Evolutionary conservation across 1,140 invertebrate genomes (phyloP), one percentile per base, ranked within the genome.

Genomic region (Uloborus diversus): DNA sequence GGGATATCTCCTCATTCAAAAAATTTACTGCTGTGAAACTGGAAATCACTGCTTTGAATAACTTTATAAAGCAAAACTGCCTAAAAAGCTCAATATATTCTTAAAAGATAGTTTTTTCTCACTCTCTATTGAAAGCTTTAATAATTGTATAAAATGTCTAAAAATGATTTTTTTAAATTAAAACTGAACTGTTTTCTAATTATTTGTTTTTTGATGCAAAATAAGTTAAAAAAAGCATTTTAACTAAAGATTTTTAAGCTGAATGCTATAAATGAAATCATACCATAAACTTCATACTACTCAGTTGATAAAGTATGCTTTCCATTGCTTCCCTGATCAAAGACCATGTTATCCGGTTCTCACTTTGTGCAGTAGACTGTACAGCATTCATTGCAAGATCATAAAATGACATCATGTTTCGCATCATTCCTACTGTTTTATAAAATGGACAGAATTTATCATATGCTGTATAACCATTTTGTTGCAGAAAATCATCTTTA

Each of bases 401-500:
- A 86, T 99, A 99, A 88, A 99, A 99, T 33, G 94, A 90, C 85
- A 99, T 98, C 90, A 99, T 99, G 89, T 99, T 99, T 86, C 91
- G 93, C 85, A 99, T 87, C 98, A 99, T 99, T 81, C 96, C 97
- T 17, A 97, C 95, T 30, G 97, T 99, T 90, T 99, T 99, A 90
- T 99, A 99, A 90, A 99, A 99, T 85, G 98, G 98, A 88, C 98
- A 99, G 90, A 97, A 99, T 82, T 97, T 91, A 90, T 99, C 97
- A 88, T 99, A 99, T 11, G 95, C 89, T 30, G 96, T 95, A 88
- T 99, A 99, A 17, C 94, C 94, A 90, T 97, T 97, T 88, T 99
- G 98, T 89, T 99, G 98, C 83, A 99, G 89, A 90, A 99, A 99
- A 90, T 99, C 98, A 86, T 99, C 98, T 87, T 99, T 99, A 65